Percentiles rank a stretch among this genome's conserved stretches.
Conservation (phyloP, 2,888 invertebrate genomes). For the Bombyx huttoni region DNA sequence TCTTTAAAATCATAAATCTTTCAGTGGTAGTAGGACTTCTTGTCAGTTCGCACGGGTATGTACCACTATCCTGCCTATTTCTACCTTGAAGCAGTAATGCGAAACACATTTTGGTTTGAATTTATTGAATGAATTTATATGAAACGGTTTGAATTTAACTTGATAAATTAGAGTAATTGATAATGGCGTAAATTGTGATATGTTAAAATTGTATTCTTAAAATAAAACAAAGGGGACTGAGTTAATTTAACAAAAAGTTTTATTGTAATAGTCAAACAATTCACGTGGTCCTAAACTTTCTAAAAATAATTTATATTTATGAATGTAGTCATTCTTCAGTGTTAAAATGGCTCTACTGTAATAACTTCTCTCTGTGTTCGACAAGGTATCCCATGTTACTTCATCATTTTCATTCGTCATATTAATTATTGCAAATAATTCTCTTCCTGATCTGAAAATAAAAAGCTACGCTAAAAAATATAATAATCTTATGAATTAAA, state of each 20-base stretch:
- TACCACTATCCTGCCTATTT: too few relatives aligned
- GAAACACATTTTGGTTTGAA: too few relatives aligned
- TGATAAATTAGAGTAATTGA: too few relatives aligned
- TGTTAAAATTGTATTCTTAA: not conserved
- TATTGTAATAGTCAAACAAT: constrained; percentile 39
- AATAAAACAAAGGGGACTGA: not conserved
- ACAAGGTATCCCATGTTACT: constrained; percentile 24
- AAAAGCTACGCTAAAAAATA: not conserved
- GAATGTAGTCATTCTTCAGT: constrained; percentile 44
- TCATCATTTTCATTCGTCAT: constrained; percentile 11
- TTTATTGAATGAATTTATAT: too few relatives aligned
- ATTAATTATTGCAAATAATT: constrained; percentile 35
- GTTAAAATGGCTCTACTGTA: constrained; percentile 30
- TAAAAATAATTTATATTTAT: constrained; percentile 40
- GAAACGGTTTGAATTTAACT: too few relatives aligned
- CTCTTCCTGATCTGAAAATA: constrained; percentile 32
- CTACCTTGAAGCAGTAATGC: too few relatives aligned
- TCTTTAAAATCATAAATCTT: too few relatives aligned
- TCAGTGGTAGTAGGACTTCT: too few relatives aligned
- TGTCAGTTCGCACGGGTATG: too few relatives aligned
- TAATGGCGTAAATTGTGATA: too few relatives aligned
- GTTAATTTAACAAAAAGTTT: constrained; percentile 8
- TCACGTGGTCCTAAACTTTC: constrained; percentile 35
- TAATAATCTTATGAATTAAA: not conserved
- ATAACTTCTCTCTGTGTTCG: constrained; percentile 21